A percentile compares a stretch with the other conserved stretches of the same genome.
These are phyloP conservation scores for Seladonia tumulorum DNA, from an alignment of 2,888 invertebrate genomes.

Conservation along the genomic window DNA sequence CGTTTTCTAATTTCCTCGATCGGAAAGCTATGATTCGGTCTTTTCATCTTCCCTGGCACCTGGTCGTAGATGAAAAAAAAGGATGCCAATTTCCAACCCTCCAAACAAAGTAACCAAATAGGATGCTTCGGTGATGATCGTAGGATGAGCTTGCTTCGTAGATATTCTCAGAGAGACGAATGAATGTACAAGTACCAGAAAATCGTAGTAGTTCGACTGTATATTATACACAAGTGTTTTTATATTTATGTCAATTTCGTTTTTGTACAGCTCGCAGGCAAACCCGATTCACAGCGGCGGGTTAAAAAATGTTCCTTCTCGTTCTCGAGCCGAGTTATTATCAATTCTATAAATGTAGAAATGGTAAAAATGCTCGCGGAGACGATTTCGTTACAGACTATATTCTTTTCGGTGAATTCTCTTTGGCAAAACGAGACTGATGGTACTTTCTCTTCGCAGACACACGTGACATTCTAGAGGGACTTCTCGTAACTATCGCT, in stretches of 20 bases:
- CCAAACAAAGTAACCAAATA: constrained; percentile 70
- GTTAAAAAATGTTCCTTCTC: background rate
- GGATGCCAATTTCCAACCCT: constrained; percentile 72
- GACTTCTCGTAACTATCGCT: constrained; percentile 78
- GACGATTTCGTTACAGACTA: background rate
- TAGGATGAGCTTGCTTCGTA: constrained; percentile 37
- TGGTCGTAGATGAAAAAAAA: constrained; percentile 56
- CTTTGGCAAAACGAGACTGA: constrained; percentile 69
- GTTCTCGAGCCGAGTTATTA: background rate
- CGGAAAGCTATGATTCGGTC: constrained; percentile 6
- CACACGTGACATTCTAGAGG: constrained; percentile 78
- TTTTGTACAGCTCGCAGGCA: background rate
- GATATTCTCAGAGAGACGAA: constrained; percentile 26
- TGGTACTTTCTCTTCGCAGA: constrained; percentile 70
- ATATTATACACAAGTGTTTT: constrained; percentile 27
- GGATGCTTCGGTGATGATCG: constrained; percentile 55
- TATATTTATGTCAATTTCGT: constrained; percentile 1
- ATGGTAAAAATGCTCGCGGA: constrained; percentile 14
- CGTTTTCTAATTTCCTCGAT: background rate
- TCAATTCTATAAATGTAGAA: constrained; percentile 16
- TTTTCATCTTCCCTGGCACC: constrained; percentile 49
- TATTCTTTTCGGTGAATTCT: constrained; percentile 58
- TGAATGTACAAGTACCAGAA: constrained; percentile 33
- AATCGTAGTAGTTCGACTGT: constrained; percentile 7
- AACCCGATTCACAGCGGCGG: background rate